Percentiles rank a stretch among this genome's conserved stretches.
These are phyloP conservation scores for Hystrix cristata DNA, from an alignment of 2,113 vertebrate genomes.

Conservation along the genomic window DNA sequence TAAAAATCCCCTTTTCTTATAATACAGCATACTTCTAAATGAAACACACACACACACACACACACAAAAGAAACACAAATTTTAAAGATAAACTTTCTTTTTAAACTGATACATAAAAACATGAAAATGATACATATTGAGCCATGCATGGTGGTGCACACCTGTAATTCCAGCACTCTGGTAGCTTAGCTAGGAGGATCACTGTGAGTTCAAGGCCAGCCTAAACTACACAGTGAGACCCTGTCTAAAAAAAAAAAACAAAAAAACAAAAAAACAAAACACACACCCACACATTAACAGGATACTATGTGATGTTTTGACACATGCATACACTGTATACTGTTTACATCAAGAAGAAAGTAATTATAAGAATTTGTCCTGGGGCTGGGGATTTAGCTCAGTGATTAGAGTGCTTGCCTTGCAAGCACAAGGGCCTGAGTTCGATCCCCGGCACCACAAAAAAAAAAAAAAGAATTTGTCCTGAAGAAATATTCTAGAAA, in stretches of 20 bases:
- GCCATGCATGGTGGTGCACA: no score
- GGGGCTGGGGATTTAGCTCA: no score
- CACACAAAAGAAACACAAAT: neutral
- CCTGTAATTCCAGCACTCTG: no score
- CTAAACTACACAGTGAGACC: no score
- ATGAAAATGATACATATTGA: neutral
- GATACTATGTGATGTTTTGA: neutral
- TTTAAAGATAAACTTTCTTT: neutral
- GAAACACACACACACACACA: neutral
- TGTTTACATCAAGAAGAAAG: slow-evolving; percentile 6
- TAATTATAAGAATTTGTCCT: slow-evolving; percentile 49
- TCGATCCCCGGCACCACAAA: no score
- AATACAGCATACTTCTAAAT: slow-evolving; percentile 28
- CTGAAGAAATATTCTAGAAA: slow-evolving; percentile 41
- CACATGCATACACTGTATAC: neutral
- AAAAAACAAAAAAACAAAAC: no score
- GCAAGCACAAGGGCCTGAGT: no score
- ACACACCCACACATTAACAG: neutral
- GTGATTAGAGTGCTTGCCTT: no score
- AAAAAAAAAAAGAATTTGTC: slow-evolving; percentile 15
- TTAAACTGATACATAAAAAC: neutral
- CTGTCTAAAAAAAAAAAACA: no score
- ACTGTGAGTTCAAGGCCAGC: no score
- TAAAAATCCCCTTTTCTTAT: slow-evolving; percentile 1
- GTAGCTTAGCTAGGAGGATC: no score